Percentiles rank a stretch among this genome's conserved stretches.
Conservation (phyloP, 2,888 invertebrate species). For the Toxonevra muliebris region DNA sequence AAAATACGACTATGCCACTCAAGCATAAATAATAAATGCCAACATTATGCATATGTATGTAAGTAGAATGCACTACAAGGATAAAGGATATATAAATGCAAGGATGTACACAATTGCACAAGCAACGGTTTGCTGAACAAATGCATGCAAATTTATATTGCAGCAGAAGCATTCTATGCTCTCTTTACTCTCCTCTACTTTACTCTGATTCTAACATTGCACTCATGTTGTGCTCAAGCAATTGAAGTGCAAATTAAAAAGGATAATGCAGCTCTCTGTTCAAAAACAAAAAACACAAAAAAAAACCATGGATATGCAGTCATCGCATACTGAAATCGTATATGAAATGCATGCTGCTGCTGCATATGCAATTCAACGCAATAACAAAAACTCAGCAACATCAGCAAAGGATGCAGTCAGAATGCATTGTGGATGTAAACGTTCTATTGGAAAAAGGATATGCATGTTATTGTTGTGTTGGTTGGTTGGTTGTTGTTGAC, state of each 20-base stretch:
- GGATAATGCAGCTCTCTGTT: slow-evolving; percentile 26
- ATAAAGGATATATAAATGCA: slow-evolving; percentile 9
- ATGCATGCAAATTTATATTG: background rate
- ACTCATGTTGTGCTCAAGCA: slow-evolving; percentile 30
- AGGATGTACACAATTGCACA: slow-evolving; percentile 3
- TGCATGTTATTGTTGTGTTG: slow-evolving; percentile 25
- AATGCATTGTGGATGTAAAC: slow-evolving; percentile 23
- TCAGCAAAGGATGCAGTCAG: slow-evolving; percentile 26
- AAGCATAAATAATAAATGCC: slow-evolving; percentile 25
- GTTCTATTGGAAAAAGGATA: background rate
- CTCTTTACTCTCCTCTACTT: background rate
- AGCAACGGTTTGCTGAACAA: background rate
- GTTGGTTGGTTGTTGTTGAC: slow-evolving; percentile 54
- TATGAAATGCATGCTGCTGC: background rate
- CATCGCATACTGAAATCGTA: no score
- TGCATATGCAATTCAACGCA: slow-evolving; percentile 24
- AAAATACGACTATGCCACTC: slow-evolving; percentile 20
- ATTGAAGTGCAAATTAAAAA: slow-evolving; percentile 36
- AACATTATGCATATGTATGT: slow-evolving; percentile 21
- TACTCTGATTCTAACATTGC: slow-evolving; percentile 6
- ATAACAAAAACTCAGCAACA: no score
- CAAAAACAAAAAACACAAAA: no score
- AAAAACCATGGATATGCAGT: no score
- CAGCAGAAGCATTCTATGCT: background rate
- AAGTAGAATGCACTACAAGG: background rate